phyloP scores from a whole-genome alignment of 2,888 invertebrate genomes.

The Vanessa cardui region DNA sequence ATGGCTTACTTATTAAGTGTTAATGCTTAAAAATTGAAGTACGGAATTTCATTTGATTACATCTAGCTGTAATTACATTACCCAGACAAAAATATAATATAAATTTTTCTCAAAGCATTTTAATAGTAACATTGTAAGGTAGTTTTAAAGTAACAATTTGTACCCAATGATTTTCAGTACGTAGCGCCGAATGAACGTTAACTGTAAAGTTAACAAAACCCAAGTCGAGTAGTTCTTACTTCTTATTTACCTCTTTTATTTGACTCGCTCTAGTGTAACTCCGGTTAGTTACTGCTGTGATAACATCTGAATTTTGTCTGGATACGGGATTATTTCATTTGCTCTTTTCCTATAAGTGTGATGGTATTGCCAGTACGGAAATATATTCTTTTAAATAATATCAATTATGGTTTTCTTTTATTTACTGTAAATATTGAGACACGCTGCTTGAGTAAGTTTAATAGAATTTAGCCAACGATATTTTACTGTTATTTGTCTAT shows the following conservation, averaged over 20 bases:
- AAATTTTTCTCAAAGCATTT: conserved; percentile 1
- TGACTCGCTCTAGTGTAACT: conserved; percentile 34
- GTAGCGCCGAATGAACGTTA: conserved; percentile 21
- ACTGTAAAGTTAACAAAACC: conserved; percentile 44
- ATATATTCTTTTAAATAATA: not conserved
- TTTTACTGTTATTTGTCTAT: too few relatives aligned
- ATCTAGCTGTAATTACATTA: not conserved
- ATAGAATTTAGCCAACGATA: too few relatives aligned
- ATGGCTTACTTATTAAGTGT: too few relatives aligned
- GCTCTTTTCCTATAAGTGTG: conserved; percentile 2
- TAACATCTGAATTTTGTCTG: conserved; percentile 26
- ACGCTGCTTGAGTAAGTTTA: too few relatives aligned
- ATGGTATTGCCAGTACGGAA: not conserved
- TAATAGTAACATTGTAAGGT: not conserved
- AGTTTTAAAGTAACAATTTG: conserved; percentile 19
- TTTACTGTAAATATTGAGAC: not conserved
- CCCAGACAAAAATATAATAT: not conserved
- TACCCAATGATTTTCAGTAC: conserved; percentile 3
- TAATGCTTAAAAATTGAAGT: too few relatives aligned
- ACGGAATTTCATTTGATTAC: too few relatives aligned
- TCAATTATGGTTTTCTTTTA: too few relatives aligned
- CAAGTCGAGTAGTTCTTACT: conserved; percentile 36
- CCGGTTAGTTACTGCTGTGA: conserved; percentile 34
- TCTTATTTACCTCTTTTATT: conserved; percentile 39
- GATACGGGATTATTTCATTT: conserved; percentile 9